Base-by-base conservation (phyloP, 2,888 invertebrate species). In the Erebia aethiops region DNA sequence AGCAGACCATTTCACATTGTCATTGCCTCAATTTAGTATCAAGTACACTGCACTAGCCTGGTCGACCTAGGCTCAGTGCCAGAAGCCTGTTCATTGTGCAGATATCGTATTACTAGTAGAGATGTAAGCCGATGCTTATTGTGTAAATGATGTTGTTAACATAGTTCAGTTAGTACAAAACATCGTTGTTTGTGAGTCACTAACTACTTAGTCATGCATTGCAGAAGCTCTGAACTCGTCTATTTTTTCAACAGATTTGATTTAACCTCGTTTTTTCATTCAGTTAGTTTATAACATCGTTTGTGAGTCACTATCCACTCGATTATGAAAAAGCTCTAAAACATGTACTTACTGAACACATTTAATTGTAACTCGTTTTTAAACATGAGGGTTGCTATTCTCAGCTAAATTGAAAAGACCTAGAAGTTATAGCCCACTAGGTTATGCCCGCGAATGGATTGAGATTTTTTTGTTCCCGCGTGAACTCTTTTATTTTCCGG, bases 21-120 rank as follows among this genome's bases (percentile, higher is more conserved):
- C 64, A 52, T 64, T 52, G 52, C 63, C 14, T 51, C 51, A 63
- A 63, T 35, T 52, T 63, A 46, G 51, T 35, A 64, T 66, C 69
- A 69, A 72, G 60, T 54, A 65, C 43, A 60, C 64, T 61, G 62
- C 62, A 68, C 43, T 67, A 10, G 51, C 18, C 56, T 35, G 56
- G 46, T 41, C 64, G 41, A 70, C 65, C 70, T 68, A 73, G 72
- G 67, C 72, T 67, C 66, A 26, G 69, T 71, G 73, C 71, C 73
- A 71, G 71, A 67, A 64, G 63, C 69, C 69, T 70, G 71, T 70
- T 61, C 73, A 70, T 69, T 68, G 62, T 65, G 68, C 57, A 66
- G 46, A 51, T 68, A 73, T 73, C 71, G 21, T n/a, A 56, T 73
- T 73, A 73, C 73, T 35, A 60, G 41, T 61, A 21, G 67, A 62